Conservation (phyloP, 2,113 vertebrate species). For the Candoia aspera region DNA sequence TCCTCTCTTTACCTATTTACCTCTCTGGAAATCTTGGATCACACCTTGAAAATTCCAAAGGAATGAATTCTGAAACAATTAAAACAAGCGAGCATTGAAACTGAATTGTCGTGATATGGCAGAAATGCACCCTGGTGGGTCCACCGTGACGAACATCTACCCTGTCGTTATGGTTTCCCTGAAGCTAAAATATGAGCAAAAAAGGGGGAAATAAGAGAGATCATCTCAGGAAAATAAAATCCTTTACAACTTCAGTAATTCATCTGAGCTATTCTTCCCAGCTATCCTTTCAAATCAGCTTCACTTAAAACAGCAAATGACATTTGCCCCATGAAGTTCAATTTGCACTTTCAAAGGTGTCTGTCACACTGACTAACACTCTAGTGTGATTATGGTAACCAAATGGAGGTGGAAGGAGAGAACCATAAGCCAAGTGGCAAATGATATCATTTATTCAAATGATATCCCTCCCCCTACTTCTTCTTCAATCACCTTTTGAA, state of each 20-base stretch:
- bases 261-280: neutral
- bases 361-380: conserved; percentile 17
- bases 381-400: neutral
- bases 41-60: neutral
- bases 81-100: neutral
- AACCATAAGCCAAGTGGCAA: neutral
- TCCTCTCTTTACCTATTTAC: neutral
- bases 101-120: neutral
- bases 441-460: neutral
- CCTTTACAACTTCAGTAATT: neutral
- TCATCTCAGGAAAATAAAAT: neutral
- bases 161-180: neutral
- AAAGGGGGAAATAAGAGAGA: neutral
- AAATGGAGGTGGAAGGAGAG: neutral
- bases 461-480: neutral
- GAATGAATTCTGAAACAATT: neutral
- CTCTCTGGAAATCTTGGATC: neutral
- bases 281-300: neutral
- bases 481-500: neutral
- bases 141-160: neutral
- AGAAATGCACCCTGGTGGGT: neutral
- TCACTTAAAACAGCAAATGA: neutral
- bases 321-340: conserved; percentile 31
- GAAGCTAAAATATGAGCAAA: neutral
- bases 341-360: conserved; percentile 28